phyloP scores from a whole-genome alignment of 1,140 invertebrate genomes.

The Myzus persicae region DNA sequence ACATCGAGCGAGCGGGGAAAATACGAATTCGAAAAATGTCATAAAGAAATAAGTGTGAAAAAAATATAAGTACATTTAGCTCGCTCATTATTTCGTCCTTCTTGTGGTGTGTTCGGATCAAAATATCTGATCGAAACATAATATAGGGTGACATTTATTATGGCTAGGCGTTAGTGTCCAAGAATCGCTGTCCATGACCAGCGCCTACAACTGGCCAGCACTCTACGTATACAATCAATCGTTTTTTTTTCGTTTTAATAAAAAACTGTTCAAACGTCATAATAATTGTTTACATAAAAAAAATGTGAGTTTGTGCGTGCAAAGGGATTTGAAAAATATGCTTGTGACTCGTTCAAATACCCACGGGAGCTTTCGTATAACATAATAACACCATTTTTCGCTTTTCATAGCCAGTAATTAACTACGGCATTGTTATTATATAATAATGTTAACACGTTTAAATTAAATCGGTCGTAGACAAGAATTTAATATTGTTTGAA shows the following conservation, averaged over 20 bases:
- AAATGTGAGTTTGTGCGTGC: background rate
- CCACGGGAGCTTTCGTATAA: background rate
- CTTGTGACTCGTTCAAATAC: background rate
- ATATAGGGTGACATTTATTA: background rate
- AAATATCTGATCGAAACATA: background rate
- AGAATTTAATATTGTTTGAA: conserved; percentile 19
- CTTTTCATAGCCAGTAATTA: background rate
- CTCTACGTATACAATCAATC: background rate
- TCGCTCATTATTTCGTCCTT: background rate
- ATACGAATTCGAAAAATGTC: background rate
- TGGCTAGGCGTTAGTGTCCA: background rate
- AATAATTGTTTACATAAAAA: background rate
- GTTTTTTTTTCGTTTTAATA: background rate
- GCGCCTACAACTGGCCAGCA: background rate
- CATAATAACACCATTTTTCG: background rate
- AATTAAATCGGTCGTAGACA: background rate
- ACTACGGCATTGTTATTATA: conserved; percentile 9
- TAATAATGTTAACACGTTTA: background rate
- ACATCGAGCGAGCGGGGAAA: too few species aligned
- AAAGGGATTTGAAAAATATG: background rate
- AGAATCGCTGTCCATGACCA: background rate
- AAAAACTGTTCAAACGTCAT: background rate
- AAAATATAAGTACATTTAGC: background rate
- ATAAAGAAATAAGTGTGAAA: background rate
- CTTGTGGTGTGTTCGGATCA: background rate